Evolutionary conservation across 2,797 vertebrate species (phyloP), one percentile per base, ranked within the genome.

Genomic region (Uromys caudimaculatus): DNA sequence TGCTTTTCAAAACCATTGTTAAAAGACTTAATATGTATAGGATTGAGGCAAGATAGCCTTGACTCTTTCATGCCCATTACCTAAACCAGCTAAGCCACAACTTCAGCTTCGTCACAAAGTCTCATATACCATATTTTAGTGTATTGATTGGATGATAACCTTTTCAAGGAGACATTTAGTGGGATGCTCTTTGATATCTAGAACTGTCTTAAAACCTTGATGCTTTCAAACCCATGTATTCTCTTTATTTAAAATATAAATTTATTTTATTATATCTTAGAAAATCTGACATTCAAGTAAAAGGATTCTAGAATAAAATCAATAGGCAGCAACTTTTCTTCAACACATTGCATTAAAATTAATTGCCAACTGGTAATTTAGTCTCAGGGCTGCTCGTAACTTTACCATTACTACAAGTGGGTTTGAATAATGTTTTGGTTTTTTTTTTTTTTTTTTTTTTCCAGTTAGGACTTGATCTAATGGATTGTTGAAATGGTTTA

Each of bases 251-350:
- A 91, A 85, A 84, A 29, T 75, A 91, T 16, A 78, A 95, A 95
- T 67, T 90, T 93, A 95, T 87, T 89, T 96, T 35, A 97, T 94
- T 86, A 91, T 95, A 92, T 96, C 84, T 91, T 77, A 84, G 21
- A 93, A 79, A 69, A 87, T 95, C 97, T 98, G 97, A 93, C 83
- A 81, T 95, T 94, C 81, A 86, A 95, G 24, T 44, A 91, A 95
- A 97, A 97, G 85, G 38, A 87, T 97, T 76, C 84, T 89, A 93
- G 86, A 87, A 95, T 85, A 97, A 98, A 97, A 93, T 97, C 89
- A 92, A 91, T 97, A 96, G 87, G 23, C 73, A 95, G 69, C 88
- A 89, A n/a, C 64, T 75, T 96, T 23, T 73, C 84, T 97, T 96
- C 78, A 94, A 60, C 64, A 77, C 1, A 78, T 76, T 97, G 27